Base-by-base conservation (phyloP, 2,888 invertebrate genomes). In the Theodoxus fluviatilis region DNA sequence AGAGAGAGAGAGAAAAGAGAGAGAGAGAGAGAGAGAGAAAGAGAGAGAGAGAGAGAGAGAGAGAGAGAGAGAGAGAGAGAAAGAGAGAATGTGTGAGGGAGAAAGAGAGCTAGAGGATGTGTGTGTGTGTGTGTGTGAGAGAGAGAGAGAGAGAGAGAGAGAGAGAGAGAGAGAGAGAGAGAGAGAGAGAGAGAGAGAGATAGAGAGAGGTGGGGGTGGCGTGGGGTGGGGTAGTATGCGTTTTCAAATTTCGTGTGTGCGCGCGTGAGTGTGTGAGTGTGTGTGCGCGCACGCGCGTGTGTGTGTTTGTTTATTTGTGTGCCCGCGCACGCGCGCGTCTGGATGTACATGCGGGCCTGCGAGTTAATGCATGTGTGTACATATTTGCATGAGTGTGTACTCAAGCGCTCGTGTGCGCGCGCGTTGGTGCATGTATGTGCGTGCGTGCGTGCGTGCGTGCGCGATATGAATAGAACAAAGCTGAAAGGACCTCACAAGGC, bases 141-240 rank as follows among this genome's bases (percentile, higher is more conserved):
- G 52, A 52, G 52, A 52, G 52, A 52, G 52, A 52, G 7, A 52
- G 52, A 52, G 52, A 52, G 52, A 52, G 52, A 9, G 7, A 52
- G 7, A 52, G 52, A 52, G 7, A 52, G 52, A 65, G 38, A 65
- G 66, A 65, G 66, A 43, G 66, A 65, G 66, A 65, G 66, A 52
- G 66, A 65, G 66, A 65, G 52, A 52, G 52, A 52, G 18, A 25
- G 18, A 18, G 18, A 18, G 18, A 52, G 52, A 52, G 52, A 18
- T 6, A 52, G 52, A 52, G 52, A 52, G 52, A 18, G 25, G 18
- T 6, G 18, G 18, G 4, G 52, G 25, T n/a, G 25, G 52, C n/a
- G 52, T 22, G 52, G 25, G 52, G 59, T 12, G n/a, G n/a, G n/a
- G n/a, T n/a, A n/a, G n/a, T n/a, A n/a, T n/a, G n/a, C n/a, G n/a